Evolutionary conservation across 2,797 vertebrate genomes (phyloP), one percentile per base, ranked within the genome.

Genomic region (Notoglanidium macrostoma): DNA sequence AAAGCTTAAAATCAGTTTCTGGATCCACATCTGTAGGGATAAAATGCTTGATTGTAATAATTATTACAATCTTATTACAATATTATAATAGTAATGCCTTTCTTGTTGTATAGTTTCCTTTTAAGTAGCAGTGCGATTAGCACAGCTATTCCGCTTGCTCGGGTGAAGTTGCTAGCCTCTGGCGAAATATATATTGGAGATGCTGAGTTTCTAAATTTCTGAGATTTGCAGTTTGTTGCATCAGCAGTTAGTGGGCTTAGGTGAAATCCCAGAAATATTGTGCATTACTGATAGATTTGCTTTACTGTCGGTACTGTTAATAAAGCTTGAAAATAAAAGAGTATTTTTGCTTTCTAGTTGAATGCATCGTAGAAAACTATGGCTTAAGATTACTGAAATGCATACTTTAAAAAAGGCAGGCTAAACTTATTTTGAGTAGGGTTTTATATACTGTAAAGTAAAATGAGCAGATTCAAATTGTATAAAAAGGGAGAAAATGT

Each of bases 181-280:
- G 85, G 86, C 78, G 63, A 83, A 40, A 54, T 83, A n/a, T 21
- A n/a, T 49, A 29, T 9, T 49, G 68, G 17, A 63, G 57, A 49
- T 35, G 80, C 21, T 67, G 63, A 67, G 21, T 63, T 63, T 63
- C 44, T 21, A 44, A 32, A 73, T 65, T 54, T 80, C 46, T 59
- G 65, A 80, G 79, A 73, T 76, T 87, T 74, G 70, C 68, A 65
- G 29, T 83, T 77, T 74, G 59, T 77, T 77, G 81, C 72, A 65
- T 87, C 72, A 86, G 85, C 78, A 81, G 61, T 67, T 67, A 67
- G 9, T n/a, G 40, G 23, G 14, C 59, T 81, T 79, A 12, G 35
- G 32, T 17, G 57, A 46, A 46, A n/a, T 29, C 49, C 5, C 26
- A 15, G 40, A 65, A 82, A 29, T 59, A 35, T 14, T 35, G 77